Conservation (phyloP, 2,797 vertebrate species). For the Antrozous pallidus region DNA sequence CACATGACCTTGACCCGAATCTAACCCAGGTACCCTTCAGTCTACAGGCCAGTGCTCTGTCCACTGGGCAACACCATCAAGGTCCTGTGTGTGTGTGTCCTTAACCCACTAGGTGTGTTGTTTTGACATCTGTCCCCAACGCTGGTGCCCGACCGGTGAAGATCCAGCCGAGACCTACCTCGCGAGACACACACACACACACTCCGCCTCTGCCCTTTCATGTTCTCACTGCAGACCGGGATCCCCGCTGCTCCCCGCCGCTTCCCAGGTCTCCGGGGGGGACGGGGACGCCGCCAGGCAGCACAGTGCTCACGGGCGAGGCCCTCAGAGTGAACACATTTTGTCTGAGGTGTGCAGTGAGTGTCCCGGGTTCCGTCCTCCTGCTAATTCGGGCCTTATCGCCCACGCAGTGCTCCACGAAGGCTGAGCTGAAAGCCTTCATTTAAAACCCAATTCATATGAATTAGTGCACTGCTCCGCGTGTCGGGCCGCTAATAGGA, state of each 20-base stretch:
- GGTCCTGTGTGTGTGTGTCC: neutral
- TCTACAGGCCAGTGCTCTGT: too few relatives aligned
- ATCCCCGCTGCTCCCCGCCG: neutral
- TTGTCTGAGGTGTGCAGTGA: too few relatives aligned
- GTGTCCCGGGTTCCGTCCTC: too few relatives aligned
- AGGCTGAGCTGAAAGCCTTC: constrained; percentile 80
- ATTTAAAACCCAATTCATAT: constrained; percentile 79
- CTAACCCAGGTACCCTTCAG: too few relatives aligned
- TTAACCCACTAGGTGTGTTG: too few relatives aligned
- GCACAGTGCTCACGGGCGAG: too few relatives aligned
- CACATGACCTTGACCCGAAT: too few relatives aligned
- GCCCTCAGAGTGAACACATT: too few relatives aligned
- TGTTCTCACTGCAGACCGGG: neutral
- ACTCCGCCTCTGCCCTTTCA: constrained; percentile 40
- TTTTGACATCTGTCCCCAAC: neutral
- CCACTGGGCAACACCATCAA: too few relatives aligned
- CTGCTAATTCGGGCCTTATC: constrained; percentile 77
- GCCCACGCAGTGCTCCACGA: constrained; percentile 80
- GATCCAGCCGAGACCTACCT: neutral
- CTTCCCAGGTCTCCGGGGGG: constrained; percentile 19
- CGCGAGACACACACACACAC: neutral
- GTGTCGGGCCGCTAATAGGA: constrained; percentile 76
- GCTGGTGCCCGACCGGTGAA: neutral
- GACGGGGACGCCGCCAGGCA: too few relatives aligned
- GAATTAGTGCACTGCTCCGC: constrained; percentile 78